Conservation (phyloP, 2,113 vertebrate genomes). For the Clarias magur region DNA sequence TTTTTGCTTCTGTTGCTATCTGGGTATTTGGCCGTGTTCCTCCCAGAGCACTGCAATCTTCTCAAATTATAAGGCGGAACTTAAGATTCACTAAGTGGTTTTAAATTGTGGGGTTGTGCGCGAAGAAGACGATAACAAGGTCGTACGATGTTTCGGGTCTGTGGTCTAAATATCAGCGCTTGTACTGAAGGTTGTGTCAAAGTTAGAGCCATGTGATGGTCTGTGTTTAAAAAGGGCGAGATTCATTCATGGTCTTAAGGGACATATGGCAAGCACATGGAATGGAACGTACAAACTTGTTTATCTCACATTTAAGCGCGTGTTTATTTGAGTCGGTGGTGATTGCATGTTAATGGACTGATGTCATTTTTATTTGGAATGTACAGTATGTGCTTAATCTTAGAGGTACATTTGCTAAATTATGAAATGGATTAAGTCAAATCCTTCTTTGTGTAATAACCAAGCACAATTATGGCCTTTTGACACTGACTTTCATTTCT, state of each 20-base stretch:
- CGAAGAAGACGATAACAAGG: conserved; percentile 11
- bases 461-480: background rate
- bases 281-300: background rate
- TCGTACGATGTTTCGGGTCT: background rate
- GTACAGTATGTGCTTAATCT: background rate
- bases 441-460: background rate
- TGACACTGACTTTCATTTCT: background rate
- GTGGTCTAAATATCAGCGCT: background rate
- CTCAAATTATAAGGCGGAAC: conserved; percentile 34
- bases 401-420: background rate
- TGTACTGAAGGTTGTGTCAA: background rate
- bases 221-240: conserved; percentile 8
- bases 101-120: conserved; percentile 25
- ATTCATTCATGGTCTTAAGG: conserved; percentile 8
- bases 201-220: conserved; percentile 4
- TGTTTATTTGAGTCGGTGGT: background rate
- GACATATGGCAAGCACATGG: conserved; percentile 18
- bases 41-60: conserved; percentile 23
- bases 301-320: conserved; percentile 14
- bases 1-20: background rate
- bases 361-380: background rate
- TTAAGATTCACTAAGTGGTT: background rate
- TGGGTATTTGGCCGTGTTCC: background rate
- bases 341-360: background rate
- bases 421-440: background rate